Base-by-base conservation (phyloP, 2,888 invertebrate species). In the Diachrysia chrysitis region DNA sequence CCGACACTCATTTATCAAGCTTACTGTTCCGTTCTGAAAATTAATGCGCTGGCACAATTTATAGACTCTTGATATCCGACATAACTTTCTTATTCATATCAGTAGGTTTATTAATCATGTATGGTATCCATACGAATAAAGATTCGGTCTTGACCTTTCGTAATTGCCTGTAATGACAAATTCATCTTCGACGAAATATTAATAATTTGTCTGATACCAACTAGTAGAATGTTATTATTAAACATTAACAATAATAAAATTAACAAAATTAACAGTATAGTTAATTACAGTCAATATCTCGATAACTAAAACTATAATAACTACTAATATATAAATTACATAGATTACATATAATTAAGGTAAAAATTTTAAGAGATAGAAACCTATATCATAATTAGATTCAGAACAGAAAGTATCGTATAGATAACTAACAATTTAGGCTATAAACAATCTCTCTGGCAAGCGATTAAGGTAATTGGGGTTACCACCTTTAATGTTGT, bases 1-100 rank as follows among this genome's bases (percentile, higher is more conserved):
- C 90, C 90, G 90, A 87, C 91, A 88, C 89, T 92, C 93, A 93
- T 94, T 94, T 94, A 95, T 95, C 95, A 95, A 93, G 94, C 93
- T 94, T 92, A 93, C 92, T 87, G 90, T 89, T 88, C 90, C 86
- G 89, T 87, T 89, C 87, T 90, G 90, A 88, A 92, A 93, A 94
- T 94, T 92, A 93, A 92, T 89, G 88, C 84, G 69, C 70, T 73
- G 87, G 88, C 81, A 76, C 84, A 90, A 91, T 85, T 84, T 77
- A 85, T 72, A 84, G 83, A 83, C 84, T 85, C 77, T 63, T 67
- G 82, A 82, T 83, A 66, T 62, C 46, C 51, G 64, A 65, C 62
- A 69, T 58, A 61, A 73, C 66, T 73, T 76, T 61, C 68, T 64
- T 68, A 60, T 76, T 63, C 67, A 71, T 68, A 67, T 74, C 68